Base-by-base conservation (phyloP, 2,113 vertebrate species). In the Monopterus albus region DNA sequence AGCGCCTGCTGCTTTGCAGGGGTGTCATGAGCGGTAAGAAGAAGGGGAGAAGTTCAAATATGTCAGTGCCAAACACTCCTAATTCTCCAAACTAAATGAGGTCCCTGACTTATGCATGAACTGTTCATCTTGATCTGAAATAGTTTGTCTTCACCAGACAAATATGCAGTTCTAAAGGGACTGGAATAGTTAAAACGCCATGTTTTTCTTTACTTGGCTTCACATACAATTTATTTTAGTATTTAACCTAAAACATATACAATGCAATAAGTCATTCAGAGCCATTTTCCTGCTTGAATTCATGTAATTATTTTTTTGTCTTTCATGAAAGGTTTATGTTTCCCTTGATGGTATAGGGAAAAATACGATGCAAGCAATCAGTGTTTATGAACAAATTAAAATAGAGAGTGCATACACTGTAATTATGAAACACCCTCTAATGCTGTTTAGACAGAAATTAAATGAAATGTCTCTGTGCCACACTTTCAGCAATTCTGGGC, bases 1-100 rank as follows among this genome's bases (percentile, higher is more conserved):
- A 64, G 70, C 38, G 67, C 72, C 78, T 85, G 78, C 83, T 68
- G 75, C 85, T 79, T 77, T 64, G 70, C 65, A 29, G 68, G 75
- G 60, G 84, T 72, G 82, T 82, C 76, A 68, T 69, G 65, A 70
- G 45, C 72, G 61, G 68, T 20, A 26, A 79, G 59, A 36, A 58
- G 45, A 23, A 45, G 61, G 31, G 40, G 56, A 50, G 60, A 46
- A 36, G 69, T 85, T 75, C 61, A 79, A 29, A 72, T 73, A 74
- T 84, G 80, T 79, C 78, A 65, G 33, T 59, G 78, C 62, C 72
- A 78, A 84, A 81, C 39, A 63, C 51, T 51, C 51, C 51, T 55
- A 51, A 78, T 71, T 65, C 75, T 75, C 40, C 81, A 60, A 67
- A 78, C 69, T 63, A 75, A 84, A 85, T 33, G 55, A 79, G 65